Percentiles rank a stretch among this genome's conserved stretches.
These are phyloP conservation scores for Phaenicophaeus curvirostris DNA, from an alignment of 2,797 vertebrate genomes.

Conservation along the genomic window DNA sequence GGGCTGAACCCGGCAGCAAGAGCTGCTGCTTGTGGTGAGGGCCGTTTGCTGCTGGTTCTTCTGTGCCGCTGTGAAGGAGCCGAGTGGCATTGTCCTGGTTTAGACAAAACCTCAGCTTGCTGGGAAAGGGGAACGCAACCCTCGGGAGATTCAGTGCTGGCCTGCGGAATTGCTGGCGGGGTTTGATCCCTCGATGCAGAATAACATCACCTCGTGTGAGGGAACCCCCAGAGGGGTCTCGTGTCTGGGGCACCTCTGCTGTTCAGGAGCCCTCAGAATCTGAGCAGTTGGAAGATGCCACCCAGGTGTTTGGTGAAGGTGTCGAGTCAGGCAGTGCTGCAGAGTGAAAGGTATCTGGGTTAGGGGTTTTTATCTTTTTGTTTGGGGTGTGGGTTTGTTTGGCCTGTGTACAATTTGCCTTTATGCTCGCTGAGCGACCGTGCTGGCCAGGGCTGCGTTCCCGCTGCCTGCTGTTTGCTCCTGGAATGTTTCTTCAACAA, in stretches of 20 bases:
- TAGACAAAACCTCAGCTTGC: too few species aligned
- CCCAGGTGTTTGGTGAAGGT: neutral
- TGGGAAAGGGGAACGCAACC: neutral
- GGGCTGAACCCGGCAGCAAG: neutral
- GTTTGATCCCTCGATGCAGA: too few species aligned
- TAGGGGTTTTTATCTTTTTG: neutral
- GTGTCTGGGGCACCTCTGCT: fast-evolving
- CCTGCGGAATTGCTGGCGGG: neutral
- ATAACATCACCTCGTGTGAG: neutral
- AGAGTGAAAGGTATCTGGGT: neutral
- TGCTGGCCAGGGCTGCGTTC: neutral
- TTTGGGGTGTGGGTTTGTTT: neutral
- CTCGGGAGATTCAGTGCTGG: fast-evolving
- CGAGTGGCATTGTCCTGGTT: fast-evolving
- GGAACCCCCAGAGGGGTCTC: neutral
- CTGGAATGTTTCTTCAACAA: neutral
- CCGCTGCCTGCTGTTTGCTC: neutral
- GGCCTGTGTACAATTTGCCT: slow-evolving; percentile 15
- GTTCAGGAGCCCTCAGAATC: neutral
- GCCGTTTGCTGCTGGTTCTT: neutral
- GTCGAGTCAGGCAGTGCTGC: neutral
- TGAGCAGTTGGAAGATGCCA: neutral
- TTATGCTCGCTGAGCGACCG: neutral
- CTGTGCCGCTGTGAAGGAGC: neutral
- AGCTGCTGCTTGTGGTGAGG: neutral